Conservation (phyloP, 2,113 vertebrate species). For the Astur gentilis region DNA sequence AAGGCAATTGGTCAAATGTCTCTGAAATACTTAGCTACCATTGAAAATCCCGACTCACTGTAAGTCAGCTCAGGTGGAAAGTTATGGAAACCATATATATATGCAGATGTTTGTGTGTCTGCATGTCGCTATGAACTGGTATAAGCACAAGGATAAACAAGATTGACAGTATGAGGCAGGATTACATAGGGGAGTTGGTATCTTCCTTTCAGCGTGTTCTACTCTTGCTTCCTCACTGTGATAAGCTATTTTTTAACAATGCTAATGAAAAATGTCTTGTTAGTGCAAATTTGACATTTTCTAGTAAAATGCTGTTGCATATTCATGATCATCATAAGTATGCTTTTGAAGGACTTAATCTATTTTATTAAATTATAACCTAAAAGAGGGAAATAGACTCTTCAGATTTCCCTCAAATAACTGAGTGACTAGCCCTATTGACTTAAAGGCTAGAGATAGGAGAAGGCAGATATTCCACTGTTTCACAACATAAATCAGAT, state of each 20-base stretch:
- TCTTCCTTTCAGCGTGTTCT: background rate
- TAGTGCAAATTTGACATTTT: background rate
- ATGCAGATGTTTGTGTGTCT: background rate
- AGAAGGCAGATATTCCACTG: background rate
- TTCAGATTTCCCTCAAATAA: background rate
- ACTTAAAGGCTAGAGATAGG: background rate
- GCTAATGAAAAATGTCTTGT: background rate
- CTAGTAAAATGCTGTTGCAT: background rate
- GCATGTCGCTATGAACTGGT: background rate
- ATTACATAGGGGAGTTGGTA: background rate
- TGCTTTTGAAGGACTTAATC: background rate
- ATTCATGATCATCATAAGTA: background rate
- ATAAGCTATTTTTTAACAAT: background rate
- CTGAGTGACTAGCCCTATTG: background rate
- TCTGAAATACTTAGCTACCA: background rate
- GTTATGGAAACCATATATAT: background rate
- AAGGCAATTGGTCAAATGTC: background rate
- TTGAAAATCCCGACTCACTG: background rate
- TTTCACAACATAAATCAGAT: background rate
- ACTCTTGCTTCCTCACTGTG: background rate
- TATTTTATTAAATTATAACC: background rate
- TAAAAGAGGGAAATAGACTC: background rate
- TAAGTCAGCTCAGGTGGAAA: background rate
- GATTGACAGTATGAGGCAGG: background rate
- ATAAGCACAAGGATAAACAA: background rate